phyloP scores from a whole-genome alignment of 2,888 invertebrate genomes.

The Stratiomys singularior region DNA sequence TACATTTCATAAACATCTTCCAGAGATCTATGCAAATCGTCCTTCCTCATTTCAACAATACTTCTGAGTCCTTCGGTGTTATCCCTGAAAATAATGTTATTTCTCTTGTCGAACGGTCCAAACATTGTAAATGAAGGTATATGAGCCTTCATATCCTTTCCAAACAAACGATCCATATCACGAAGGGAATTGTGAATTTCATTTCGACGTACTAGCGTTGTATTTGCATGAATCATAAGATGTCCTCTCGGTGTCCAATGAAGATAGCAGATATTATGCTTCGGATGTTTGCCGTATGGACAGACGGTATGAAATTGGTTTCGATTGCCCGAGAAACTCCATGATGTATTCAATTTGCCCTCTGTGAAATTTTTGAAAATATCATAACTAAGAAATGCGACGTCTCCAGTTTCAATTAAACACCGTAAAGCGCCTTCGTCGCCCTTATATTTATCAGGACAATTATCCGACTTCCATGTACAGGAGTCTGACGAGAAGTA shows the following conservation, averaged over 20 bases:
- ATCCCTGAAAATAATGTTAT: conserved; percentile 72
- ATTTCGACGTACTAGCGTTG: conserved; percentile 69
- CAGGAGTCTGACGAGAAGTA: conserved; percentile 78
- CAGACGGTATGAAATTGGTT: conserved; percentile 71
- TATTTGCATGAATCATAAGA: conserved; percentile 71
- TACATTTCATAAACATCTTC: conserved; percentile 61
- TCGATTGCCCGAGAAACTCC: conserved; percentile 62
- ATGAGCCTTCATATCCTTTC: conserved; percentile 69
- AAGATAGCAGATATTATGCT: conserved; percentile 69
- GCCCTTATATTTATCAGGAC: conserved; percentile 65
- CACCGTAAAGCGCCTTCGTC: conserved; percentile 76
- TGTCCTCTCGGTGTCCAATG: conserved; percentile 78
- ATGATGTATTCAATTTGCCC: conserved; percentile 66
- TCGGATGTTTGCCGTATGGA: conserved; percentile 64
- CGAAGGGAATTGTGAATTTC: conserved; percentile 78
- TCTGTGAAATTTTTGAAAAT: conserved; percentile 72
- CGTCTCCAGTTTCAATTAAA: conserved; percentile 77
- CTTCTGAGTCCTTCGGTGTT: conserved; percentile 61
- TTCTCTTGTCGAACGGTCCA: conserved; percentile 73
- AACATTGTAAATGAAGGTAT: conserved; percentile 76
- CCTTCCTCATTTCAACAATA: conserved; percentile 58
- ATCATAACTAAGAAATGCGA: conserved; percentile 78
- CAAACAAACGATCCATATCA: conserved; percentile 77
- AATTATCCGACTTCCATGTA: conserved; percentile 65
- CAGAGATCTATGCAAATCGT: conserved; percentile 60